Conservation (phyloP, 2,888 invertebrate species). For the Encarsia formosa region DNA sequence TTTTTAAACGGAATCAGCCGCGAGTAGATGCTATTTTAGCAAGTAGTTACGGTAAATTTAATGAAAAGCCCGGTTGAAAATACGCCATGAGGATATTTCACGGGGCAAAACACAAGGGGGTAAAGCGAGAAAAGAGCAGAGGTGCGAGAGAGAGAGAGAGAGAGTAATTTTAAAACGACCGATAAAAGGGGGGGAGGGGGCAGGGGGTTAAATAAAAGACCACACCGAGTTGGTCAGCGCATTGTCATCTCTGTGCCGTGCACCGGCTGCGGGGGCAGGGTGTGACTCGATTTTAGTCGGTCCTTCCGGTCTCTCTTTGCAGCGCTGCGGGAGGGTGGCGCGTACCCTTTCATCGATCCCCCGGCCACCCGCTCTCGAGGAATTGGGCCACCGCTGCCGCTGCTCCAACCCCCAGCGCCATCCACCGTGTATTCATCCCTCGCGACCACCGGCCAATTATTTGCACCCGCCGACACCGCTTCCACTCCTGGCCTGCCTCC, state of each 20-base stretch:
- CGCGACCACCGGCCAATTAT: neutral
- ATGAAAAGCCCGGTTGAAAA: too few species aligned
- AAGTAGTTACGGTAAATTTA: too few species aligned
- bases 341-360: slow-evolving; percentile 36
- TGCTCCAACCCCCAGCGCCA: too few species aligned
- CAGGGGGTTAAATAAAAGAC: neutral
- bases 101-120: too few species aligned
- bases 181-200: neutral
- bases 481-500: slow-evolving; percentile 10
- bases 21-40: too few species aligned
- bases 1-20: too few species aligned
- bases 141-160: neutral
- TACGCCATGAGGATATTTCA: too few species aligned
- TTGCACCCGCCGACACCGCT: neutral
- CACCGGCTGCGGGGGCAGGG: too few species aligned
- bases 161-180: neutral
- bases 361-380: too few species aligned
- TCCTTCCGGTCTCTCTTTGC: neutral
- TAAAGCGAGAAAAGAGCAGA: too few species aligned
- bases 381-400: slow-evolving; percentile 32
- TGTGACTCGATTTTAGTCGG: too few species aligned
- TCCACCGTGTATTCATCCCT: slow-evolving; percentile 14
- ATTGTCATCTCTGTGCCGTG: neutral
- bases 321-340: neutral
- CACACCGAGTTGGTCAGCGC: neutral